Base-by-base conservation (phyloP, 2,888 invertebrate genomes). In the Thelaira solivaga region DNA sequence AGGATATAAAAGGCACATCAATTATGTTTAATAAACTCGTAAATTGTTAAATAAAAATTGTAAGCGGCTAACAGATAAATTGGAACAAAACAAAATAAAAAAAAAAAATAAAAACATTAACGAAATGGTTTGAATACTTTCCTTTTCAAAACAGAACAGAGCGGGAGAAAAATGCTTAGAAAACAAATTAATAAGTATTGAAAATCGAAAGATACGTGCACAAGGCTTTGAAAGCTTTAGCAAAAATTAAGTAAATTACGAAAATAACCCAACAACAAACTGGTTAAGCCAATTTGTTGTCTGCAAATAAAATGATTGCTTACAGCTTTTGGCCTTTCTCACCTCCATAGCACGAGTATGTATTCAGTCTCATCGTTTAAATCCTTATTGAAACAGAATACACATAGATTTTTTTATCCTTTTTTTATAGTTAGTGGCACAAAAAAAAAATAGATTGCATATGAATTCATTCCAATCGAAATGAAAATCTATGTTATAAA, bases 391-490 rank as follows among this genome's bases (percentile, higher is more conserved):
- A 57, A 11, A 39, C 47, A 22, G 18, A 31, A 20, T 53, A 55
- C 41, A 43, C 34, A 16, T 24, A 31, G 39, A 34, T 71, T 61
- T 51, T 24, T 24, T 18, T 2, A 5, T 29, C 20, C 20, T 55
- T 67, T 34, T 22, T 43, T 10, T n/a, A 16, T 39, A 1, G 16
- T 61, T 59, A 4, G 36, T 13, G 18, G 13, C n/a, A n/a, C n/a
- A n/a, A n/a, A n/a, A n/a, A n/a, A n/a, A 49, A 36, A 59, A 18
- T n/a, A 68, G 47, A 36, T 64, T 78, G 68, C 57, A 78, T 64
- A 69, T 69, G 73, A 73, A 73, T 73, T 78, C 43, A 69, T 73
- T 78, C 59, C 57, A 78, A 78, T 78, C 77, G 73, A 69, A 78
- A 78, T 73, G 64, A 69, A 78, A 78, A 78, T 78, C 77, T 78